Conservation (phyloP, 2,113 vertebrate genomes). For the Nyctibius bracteatus region DNA sequence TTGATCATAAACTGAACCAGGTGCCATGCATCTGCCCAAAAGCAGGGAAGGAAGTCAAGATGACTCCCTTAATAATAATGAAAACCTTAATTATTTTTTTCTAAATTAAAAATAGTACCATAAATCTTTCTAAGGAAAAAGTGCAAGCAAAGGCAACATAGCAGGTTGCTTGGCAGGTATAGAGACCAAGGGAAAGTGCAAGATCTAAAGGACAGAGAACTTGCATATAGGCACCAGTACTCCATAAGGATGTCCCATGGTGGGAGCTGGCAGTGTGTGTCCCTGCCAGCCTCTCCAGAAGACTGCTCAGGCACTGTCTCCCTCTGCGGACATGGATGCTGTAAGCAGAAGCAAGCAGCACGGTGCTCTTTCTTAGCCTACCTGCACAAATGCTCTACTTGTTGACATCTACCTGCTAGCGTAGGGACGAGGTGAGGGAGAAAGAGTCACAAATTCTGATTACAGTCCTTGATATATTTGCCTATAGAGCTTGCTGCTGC, state of each 20-base stretch:
- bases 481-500: not conserved
- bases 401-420: not conserved
- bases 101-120: not conserved
- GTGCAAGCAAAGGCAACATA: not conserved
- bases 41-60: not conserved
- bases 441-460: not conserved
- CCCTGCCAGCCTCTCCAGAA: not conserved
- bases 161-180: not conserved
- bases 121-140: not conserved
- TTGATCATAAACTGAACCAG: not conserved
- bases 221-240: not conserved
- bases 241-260: not conserved
- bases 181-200: not conserved
- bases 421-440: not conserved
- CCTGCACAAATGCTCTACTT: not conserved
- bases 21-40: not conserved
- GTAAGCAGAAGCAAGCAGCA: not conserved
- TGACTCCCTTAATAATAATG: not conserved
- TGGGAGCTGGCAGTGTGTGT: not conserved
- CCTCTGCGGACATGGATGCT: rapidly evolving
- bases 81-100: not conserved
- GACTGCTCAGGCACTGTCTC: not conserved
- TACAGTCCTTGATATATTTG: not conserved
- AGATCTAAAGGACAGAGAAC: not conserved
- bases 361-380: not conserved